Evolutionary conservation across 2,797 vertebrate species (phyloP).

Genomic region (Megalops cyprinoides): DNA sequence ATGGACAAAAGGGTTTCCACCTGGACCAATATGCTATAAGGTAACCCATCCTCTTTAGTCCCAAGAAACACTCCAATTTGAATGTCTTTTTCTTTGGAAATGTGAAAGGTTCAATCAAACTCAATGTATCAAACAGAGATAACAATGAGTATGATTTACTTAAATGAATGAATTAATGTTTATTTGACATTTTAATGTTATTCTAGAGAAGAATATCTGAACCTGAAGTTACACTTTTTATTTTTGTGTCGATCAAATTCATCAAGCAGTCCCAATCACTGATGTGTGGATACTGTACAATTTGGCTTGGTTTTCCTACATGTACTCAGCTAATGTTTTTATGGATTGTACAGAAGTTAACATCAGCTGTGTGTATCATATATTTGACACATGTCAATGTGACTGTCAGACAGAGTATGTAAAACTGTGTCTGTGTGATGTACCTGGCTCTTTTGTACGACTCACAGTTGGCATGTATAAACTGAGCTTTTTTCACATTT

Average conservation of each 20-base stretch:
- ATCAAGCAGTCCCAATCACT: too few relatives aligned
- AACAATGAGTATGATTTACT: background rate
- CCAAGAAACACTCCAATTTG: background rate
- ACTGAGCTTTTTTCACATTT: background rate
- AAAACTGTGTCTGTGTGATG: too few relatives aligned
- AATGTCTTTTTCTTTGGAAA: background rate
- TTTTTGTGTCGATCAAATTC: too few relatives aligned
- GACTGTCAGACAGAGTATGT: too few relatives aligned
- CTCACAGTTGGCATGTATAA: background rate
- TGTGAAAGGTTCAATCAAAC: background rate
- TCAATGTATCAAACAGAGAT: background rate
- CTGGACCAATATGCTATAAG: slow-evolving; percentile 35
- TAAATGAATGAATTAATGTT: background rate
- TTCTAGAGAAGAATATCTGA: too few relatives aligned
- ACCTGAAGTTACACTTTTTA: too few relatives aligned
- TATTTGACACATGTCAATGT: background rate
- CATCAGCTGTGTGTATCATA: background rate
- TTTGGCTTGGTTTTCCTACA: too few relatives aligned
- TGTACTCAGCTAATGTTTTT: too few relatives aligned
- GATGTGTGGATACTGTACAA: too few relatives aligned
- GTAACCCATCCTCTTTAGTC: slow-evolving; percentile 39
- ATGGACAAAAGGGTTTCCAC: slow-evolving; percentile 30
- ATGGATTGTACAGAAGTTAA: too few relatives aligned
- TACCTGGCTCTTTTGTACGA: background rate
- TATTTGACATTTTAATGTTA: background rate